phyloP scores from a whole-genome alignment of 1,140 invertebrate species.

The Drosophila simulans region DNA sequence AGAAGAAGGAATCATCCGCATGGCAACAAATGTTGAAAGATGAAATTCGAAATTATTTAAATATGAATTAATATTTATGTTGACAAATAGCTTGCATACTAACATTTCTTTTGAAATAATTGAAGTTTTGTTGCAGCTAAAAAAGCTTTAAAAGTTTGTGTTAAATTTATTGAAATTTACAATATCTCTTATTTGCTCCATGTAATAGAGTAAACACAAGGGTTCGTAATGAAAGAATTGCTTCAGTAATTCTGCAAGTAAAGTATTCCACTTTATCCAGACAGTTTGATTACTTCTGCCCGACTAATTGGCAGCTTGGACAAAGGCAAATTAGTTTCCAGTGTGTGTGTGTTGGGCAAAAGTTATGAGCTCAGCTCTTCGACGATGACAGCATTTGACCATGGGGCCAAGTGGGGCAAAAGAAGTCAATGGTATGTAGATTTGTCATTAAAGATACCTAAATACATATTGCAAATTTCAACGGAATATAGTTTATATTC shows the following conservation, averaged over 20 bases:
- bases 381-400: constrained; percentile 46
- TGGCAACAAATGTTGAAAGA: constrained; percentile 1
- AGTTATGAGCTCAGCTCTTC: constrained; percentile 42
- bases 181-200: too few relatives aligned
- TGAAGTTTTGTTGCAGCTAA: too few relatives aligned
- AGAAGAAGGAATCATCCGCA: constrained; percentile 6
- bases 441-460: constrained; percentile 21
- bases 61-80: too few relatives aligned
- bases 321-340: constrained; percentile 35
- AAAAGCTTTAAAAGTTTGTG: too few relatives aligned
- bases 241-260: constrained; percentile 5
- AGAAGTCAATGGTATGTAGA: constrained; percentile 38
- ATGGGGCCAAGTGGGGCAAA: constrained; percentile 23
- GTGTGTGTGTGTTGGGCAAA: constrained; percentile 17
- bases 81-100: too few relatives aligned
- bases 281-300: constrained; percentile 31
- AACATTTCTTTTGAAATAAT: too few relatives aligned
- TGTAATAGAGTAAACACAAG: too few relatives aligned
- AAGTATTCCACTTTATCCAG: constrained; percentile 11
- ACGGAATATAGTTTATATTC: constrained; percentile 27
- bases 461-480: constrained; percentile 15
- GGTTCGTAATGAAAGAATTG: not conserved
- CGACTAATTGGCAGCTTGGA: constrained; percentile 41
- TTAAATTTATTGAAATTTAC: too few relatives aligned
- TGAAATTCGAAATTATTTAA: not conserved